phyloP scores from a whole-genome alignment of 2,797 vertebrate species.

The Phyllotis vaccarum region DNA sequence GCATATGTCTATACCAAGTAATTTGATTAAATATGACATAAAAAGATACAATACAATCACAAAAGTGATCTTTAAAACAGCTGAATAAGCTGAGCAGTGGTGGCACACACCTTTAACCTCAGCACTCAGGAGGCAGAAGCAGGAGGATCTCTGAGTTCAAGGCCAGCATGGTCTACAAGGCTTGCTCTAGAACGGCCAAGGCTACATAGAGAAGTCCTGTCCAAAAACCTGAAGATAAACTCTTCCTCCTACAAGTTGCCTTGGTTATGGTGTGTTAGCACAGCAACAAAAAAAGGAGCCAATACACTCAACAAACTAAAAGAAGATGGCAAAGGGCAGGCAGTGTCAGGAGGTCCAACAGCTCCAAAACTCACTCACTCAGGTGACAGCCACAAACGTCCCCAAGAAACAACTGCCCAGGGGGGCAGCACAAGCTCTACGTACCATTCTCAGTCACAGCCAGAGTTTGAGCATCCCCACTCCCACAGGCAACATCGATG shows the following conservation, averaged over 20 bases:
- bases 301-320: neutral
- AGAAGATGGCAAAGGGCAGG: neutral
- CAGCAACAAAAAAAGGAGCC: neutral
- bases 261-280: neutral
- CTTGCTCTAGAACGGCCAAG: neutral
- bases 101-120: no score
- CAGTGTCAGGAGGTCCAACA: neutral
- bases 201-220: neutral
- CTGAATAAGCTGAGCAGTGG: neutral
- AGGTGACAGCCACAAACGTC: neutral
- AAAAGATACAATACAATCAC: neutral
- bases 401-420: neutral
- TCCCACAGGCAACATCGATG: conserved; percentile 96
- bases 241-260: neutral
- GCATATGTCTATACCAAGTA: neutral
- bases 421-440: conserved; percentile 47
- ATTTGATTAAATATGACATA: conserved; percentile 4
- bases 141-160: no score
- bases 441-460: conserved; percentile 97
- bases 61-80: neutral
- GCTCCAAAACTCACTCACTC: neutral
- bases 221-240: neutral
- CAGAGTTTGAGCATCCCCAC: conserved; percentile 98
- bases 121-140: no score
- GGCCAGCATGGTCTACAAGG: neutral